These are phyloP conservation scores for Yponomeuta cagnagella DNA, from an alignment of 2,888 invertebrate genomes.

Conservation along the genomic window DNA sequence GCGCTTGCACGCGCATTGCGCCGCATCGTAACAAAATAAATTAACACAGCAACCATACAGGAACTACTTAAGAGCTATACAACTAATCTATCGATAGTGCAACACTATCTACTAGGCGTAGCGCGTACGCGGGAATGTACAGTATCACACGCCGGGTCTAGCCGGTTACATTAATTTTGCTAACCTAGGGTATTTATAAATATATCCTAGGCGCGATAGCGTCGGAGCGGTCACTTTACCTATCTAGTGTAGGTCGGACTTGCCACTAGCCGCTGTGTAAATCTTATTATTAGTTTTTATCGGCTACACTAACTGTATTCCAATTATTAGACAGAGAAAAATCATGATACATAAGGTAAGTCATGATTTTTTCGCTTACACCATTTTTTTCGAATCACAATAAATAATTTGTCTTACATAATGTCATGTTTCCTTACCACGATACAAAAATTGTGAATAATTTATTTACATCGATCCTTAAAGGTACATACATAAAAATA, in stretches of 20 bases:
- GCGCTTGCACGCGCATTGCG: conserved; percentile 28
- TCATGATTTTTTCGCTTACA: not conserved
- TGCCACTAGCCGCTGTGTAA: no score
- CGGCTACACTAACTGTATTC: no score
- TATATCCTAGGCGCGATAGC: no score
- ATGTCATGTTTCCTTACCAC: not conserved
- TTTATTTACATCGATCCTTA: conserved; percentile 6
- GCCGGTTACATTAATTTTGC: no score
- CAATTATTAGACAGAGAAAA: no score
- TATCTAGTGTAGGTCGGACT: no score
- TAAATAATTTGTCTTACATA: not conserved
- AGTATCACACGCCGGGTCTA: conserved; percentile 34
- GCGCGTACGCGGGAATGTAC: conserved; percentile 29
- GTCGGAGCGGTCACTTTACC: no score
- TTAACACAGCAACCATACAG: conserved; percentile 52
- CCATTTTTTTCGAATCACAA: not conserved
- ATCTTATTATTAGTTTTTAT: no score
- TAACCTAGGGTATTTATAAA: no score
- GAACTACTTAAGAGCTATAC: conserved; percentile 36
- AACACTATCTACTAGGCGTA: not conserved
- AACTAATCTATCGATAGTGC: not conserved
- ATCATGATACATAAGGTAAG: no score
- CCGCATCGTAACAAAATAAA: conserved; percentile 38
- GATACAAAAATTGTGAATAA: not conserved
- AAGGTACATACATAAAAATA: not conserved